Evolutionary conservation across 2,888 invertebrate species (phyloP).

Genomic region (Synanthedon formicaeformis): DNA sequence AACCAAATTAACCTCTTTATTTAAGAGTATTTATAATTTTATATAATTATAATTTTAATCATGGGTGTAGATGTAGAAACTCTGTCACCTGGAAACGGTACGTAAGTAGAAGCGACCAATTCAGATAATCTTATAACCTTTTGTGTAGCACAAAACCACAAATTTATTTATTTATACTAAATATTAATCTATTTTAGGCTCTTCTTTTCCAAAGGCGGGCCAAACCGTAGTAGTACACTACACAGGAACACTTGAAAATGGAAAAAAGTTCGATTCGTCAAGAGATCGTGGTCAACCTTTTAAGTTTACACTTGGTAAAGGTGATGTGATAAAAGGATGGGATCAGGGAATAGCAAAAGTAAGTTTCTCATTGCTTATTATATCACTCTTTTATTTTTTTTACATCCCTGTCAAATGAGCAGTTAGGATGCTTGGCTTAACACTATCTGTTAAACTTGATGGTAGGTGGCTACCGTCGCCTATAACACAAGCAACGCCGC

Average conservation of each 20-base stretch:
- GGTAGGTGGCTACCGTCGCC: too few species aligned
- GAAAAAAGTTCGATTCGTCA: slow-evolving; percentile 95
- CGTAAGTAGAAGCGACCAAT: slow-evolving; percentile 4
- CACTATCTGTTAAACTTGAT: too few species aligned
- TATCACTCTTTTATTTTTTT: neutral
- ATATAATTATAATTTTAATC: slow-evolving; percentile 2
- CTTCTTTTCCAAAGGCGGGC: slow-evolving; percentile 92
- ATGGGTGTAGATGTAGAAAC: slow-evolving; percentile 63
- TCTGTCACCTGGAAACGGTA: slow-evolving; percentile 52
- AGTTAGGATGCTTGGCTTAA: too few species aligned
- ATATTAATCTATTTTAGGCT: slow-evolving; percentile 66
- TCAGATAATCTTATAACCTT: neutral
- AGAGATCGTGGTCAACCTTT: slow-evolving; percentile 94
- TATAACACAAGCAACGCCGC: too few species aligned
- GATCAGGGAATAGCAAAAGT: slow-evolving; percentile 94
- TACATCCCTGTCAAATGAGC: too few species aligned
- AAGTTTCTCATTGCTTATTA: slow-evolving; percentile 10
- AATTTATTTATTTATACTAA: neutral
- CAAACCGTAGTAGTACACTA: slow-evolving; percentile 98
- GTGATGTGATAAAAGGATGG: slow-evolving; percentile 99
- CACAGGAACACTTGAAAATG: slow-evolving; percentile 90
- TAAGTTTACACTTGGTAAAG: slow-evolving; percentile 92
- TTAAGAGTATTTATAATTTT: too few species aligned
- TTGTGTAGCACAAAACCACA: neutral
- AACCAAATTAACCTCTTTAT: too few species aligned